Base-by-base conservation (phyloP, 2,797 vertebrate genomes). In the Aselliscus stoliczkanus region DNA sequence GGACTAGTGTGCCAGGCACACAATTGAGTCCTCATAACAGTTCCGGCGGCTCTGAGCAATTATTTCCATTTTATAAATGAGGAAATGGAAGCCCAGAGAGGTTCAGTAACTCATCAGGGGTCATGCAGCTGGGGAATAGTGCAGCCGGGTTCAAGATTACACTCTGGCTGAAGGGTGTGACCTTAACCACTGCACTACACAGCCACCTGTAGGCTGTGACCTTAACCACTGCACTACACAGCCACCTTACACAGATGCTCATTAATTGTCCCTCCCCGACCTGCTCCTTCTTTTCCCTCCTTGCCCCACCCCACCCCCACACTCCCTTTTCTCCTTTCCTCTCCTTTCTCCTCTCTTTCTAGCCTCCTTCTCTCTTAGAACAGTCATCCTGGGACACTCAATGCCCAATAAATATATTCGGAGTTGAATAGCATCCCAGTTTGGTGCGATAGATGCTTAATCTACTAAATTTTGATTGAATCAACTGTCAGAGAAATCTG, bases 391-490 rank as follows among this genome's bases (percentile, higher is more conserved):
- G 75, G 81, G 64, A 75, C 58, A n/a, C 54, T 42, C 39, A 15
- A 15, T 47, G 54, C 56, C 64, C 4, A 23, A 25, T 8, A 37
- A 12, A 34, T 47, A 75, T 20, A 44, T 52, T 89, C 73, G 72
- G 31, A 86, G 77, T 89, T 75, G 70, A 93, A 20, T 29, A 69
- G 47, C 82, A 20, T 75, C 87, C 37, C 52, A 27, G 50, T n/a
- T 64, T 52, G 72, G 50, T 29, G 60, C 76, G 52, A 14, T 4
- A 25, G 88, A 54, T 62, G 77, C 73, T 82, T 54, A 67, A 54
- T 29, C 93, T 72, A 86, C 34, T 67, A 44, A 15, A 56, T 73
- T 72, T 79, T 75, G 62, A 86, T 47, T 15, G 83, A 77, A 23
- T 73, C 56, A 44, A 54, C 34, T 39, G 42, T 76, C 86, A 56